Evolutionary conservation across 2,113 vertebrate genomes (phyloP).

Genomic region (Triplophysa rosa): DNA sequence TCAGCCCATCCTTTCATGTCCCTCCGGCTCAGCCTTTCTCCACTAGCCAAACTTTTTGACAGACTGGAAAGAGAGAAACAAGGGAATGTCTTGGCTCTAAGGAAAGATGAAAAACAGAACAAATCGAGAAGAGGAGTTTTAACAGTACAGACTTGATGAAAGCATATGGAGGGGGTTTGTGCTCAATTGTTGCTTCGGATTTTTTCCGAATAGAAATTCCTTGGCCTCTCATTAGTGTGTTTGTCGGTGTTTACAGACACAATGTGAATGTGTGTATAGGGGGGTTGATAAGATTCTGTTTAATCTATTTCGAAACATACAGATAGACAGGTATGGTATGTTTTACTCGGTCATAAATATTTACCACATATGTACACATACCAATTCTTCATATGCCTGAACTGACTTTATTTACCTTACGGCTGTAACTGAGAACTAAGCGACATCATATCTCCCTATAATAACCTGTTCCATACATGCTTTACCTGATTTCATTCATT

Average conservation of each 20-base stretch:
- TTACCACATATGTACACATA: not conserved
- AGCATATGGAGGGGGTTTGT: constrained; percentile 46
- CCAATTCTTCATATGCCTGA: not conserved
- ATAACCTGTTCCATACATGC: not conserved
- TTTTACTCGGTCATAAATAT: not conserved
- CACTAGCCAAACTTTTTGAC: constrained; percentile 48
- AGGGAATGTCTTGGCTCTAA: constrained; percentile 8
- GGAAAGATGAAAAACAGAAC: not conserved
- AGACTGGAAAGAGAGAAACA: constrained; percentile 18
- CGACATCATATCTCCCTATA: not conserved
- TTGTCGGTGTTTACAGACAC: constrained; percentile 42
- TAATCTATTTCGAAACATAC: not conserved
- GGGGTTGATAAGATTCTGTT: constrained; percentile 19
- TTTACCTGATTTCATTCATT: not conserved
- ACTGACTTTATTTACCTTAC: not conserved
- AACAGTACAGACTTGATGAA: constrained; percentile 17
- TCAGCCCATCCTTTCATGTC: constrained; percentile 36
- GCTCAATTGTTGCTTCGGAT: constrained; percentile 47
- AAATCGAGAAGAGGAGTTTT: constrained; percentile 24
- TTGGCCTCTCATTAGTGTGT: constrained; percentile 43
- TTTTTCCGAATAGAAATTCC: constrained; percentile 36
- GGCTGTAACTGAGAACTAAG: constrained; percentile 1
- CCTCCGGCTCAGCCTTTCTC: constrained; percentile 37
- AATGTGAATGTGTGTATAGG: constrained; percentile 4
- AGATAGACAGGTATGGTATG: not conserved